Evolutionary conservation across 2,888 invertebrate genomes (phyloP).

Genomic region (Tenthredo mesomela): DNA sequence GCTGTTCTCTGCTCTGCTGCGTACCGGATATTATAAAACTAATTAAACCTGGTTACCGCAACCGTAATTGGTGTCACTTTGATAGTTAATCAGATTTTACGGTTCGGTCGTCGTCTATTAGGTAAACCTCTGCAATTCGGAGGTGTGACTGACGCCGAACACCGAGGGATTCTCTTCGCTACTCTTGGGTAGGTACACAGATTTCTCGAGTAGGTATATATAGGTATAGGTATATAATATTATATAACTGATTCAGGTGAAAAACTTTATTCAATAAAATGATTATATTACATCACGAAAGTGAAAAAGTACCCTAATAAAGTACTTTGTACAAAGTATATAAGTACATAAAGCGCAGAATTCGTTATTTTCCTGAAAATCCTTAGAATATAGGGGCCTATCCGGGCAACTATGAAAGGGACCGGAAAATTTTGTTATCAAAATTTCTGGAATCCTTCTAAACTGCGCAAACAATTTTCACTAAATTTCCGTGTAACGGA

Average conservation of each 20-base stretch:
- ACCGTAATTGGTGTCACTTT: conserved; percentile 40
- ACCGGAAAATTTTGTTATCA: background rate
- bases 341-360: no score
- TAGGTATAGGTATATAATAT: no score
- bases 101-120: conserved; percentile 28
- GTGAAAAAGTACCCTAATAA: no score
- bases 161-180: background rate
- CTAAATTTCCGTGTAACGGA: background rate
- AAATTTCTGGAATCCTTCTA: background rate
- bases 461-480: background rate
- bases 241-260: background rate
- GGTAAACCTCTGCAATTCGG: background rate
- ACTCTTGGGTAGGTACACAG: background rate
- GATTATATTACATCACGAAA: no score
- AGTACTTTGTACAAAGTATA: no score
- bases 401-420: background rate
- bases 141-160: background rate
- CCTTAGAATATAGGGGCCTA: background rate
- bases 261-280: no score
- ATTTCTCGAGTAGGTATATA: background rate
- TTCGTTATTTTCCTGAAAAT: no score
- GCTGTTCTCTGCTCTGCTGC: background rate
- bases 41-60: conserved; percentile 41
- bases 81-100: conserved; percentile 37
- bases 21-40: conserved; percentile 30